Conservation (phyloP, 1,140 invertebrate species). For the Drosophila varians region DNA sequence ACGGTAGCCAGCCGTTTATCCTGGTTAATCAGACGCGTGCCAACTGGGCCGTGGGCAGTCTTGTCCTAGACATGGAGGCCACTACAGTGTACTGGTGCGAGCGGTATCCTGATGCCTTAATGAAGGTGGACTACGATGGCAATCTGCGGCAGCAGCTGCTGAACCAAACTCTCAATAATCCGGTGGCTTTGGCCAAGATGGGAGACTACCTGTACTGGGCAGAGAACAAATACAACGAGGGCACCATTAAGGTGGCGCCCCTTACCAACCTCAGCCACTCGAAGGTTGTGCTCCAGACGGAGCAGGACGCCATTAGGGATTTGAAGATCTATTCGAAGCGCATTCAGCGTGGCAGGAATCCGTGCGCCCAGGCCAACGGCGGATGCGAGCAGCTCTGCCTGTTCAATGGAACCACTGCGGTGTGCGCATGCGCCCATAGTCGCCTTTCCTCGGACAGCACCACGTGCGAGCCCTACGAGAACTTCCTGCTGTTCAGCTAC, state of each 20-base stretch:
- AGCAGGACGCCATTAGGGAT: conserved; percentile 90
- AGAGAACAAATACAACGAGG: conserved; percentile 86
- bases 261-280: conserved; percentile 86
- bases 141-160: conserved; percentile 87
- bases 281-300: conserved; percentile 85
- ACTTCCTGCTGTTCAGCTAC: conserved; percentile 90
- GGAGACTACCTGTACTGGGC: conserved; percentile 80
- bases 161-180: conserved; percentile 89
- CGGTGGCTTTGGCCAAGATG: conserved; percentile 86
- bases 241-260: conserved; percentile 87
- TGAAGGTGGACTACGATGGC: conserved; percentile 91
- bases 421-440: conserved; percentile 91
- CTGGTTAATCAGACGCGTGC: conserved; percentile 85
- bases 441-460: conserved; percentile 86
- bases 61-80: conserved; percentile 90
- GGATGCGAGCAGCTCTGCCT: conserved; percentile 92
- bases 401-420: conserved; percentile 87
- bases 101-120: conserved; percentile 90
- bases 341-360: conserved; percentile 86
- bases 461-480: conserved; percentile 89
- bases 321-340: conserved; percentile 86
- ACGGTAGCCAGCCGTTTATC: conserved; percentile 87
- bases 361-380: conserved; percentile 89
- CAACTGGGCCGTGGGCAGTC: conserved; percentile 85
- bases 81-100: conserved; percentile 96